Evolutionary conservation across 2,888 invertebrate species (phyloP), one percentile per base, ranked within the genome.

Genomic region (Cyclophora punctaria): DNA sequence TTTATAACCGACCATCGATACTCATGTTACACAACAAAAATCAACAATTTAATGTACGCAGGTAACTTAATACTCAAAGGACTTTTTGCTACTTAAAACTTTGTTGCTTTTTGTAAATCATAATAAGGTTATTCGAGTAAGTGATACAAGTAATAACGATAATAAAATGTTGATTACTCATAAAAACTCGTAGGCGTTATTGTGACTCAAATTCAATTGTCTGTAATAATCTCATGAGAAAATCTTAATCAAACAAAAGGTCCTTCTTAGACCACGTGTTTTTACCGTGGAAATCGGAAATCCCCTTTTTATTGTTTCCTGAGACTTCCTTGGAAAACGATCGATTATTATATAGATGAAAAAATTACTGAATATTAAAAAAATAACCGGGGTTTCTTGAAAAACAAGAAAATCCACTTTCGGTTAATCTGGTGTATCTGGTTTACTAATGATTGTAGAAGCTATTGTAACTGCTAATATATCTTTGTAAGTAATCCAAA

Each of bases 231-330:
- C 60, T 70, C 72, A 69, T 83, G 83, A 70, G 84, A 83, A 80
- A 78, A 73, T 73, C 64, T 59, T 67, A 66, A 66, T 63, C 52
- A 69, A 63, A 80, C 78, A 82, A 84, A 76, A 77, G 69, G 62
- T 60, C 66, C 62, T 63, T 69, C 64, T 60, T 65, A 61, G 58
- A 57, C 67, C 66, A 69, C 69, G 71, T 69, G 67, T 57, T 51
- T 58, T 41, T 37, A 7, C 50, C 73, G 73, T 79, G 78, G 75
- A 80, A 83, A 82, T 84, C 82, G 87, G 86, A 85, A 86, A 85
- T 84, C 75, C 86, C 84, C 67, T 73, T 62, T 66, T 78, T 79
- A 80, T 81, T 75, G 69, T 80, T 80, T 78, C 74, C 75, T 71
- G 66, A 71, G 67, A 76, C 72, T 80, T 83, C 75, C 78, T 66